A percentile compares a stretch with the other conserved stretches of the same genome.
Evolutionary conservation across 2,888 invertebrate species (phyloP).

Genomic region (Nemotelus nigrinus): DNA sequence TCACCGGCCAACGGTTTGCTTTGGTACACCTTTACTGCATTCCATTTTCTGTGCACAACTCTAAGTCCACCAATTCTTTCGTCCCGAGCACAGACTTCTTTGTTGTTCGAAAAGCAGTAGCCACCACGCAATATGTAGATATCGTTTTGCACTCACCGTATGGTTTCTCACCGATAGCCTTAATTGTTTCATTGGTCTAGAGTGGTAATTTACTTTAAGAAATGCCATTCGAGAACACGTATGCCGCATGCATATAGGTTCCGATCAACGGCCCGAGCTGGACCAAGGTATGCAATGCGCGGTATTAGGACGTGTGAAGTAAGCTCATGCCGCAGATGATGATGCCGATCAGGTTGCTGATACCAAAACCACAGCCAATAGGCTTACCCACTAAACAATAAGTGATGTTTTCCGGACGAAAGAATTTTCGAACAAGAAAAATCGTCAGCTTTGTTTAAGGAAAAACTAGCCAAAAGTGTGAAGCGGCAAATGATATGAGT

Average conservation of each 20-base stretch:
- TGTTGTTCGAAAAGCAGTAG: not conserved
- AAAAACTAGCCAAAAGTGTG: too few species aligned
- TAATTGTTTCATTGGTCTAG: conserved; percentile 46
- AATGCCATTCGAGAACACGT: conserved; percentile 21
- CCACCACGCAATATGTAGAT: not conserved
- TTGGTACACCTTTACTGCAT: conserved; percentile 21
- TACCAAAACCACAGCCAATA: conserved; percentile 9
- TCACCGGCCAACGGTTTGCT: conserved; percentile 3
- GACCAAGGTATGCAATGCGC: too few species aligned
- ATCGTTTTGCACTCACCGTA: not conserved
- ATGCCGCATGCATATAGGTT: not conserved
- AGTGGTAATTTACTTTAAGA: conserved; percentile 44
- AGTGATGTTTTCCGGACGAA: conserved; percentile 1
- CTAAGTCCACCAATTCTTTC: conserved; percentile 22
- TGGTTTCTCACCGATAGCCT: conserved; percentile 45
- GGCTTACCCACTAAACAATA: conserved; percentile 31
- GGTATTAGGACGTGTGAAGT: not conserved
- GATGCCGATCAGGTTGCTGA: too few species aligned
- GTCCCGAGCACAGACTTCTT: not conserved
- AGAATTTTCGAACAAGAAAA: not conserved
- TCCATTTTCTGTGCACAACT: not conserved
- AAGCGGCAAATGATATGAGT: too few species aligned
- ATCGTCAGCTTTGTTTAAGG: too few species aligned
- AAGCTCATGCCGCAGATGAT: not conserved
- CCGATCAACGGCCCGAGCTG: too few species aligned